A percentile compares a stretch with the other conserved stretches of the same genome.
Conservation (phyloP, 2,797 vertebrate genomes). For the Anguilla anguilla region DNA sequence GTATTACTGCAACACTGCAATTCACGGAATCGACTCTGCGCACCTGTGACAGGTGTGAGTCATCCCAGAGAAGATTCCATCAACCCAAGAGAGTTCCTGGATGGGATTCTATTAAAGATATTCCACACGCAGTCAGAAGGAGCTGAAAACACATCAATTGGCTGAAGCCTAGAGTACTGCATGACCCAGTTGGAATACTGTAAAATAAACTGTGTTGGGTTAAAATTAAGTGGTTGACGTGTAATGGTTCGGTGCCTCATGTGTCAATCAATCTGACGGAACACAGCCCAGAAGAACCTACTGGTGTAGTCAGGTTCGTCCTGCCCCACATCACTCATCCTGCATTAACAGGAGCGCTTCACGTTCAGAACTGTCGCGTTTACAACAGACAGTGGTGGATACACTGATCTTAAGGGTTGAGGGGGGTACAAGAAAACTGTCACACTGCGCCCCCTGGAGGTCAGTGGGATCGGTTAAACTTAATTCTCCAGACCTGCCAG, state of each 20-base stretch:
- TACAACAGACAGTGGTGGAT: background rate
- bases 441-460: background rate
- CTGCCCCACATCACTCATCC: background rate
- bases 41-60: slow-evolving; percentile 24
- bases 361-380: background rate
- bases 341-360: background rate
- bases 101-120: background rate
- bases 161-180: background rate
- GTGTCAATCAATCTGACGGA: background rate
- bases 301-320: background rate
- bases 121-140: background rate
- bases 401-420: background rate
- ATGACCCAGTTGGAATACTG: background rate
- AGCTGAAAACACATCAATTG: background rate
- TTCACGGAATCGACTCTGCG: background rate
- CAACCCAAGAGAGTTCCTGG: background rate
- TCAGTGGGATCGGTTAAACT: background rate
- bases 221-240: background rate
- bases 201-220: background rate
- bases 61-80: background rate
- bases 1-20: background rate
- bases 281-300: background rate
- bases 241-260: background rate
- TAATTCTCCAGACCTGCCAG: background rate
- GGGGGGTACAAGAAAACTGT: background rate